A percentile compares a stretch with the other conserved stretches of the same genome.
These are phyloP conservation scores for Ariolimax columbianus DNA, from an alignment of 2,888 invertebrate species.

Conservation along the genomic window DNA sequence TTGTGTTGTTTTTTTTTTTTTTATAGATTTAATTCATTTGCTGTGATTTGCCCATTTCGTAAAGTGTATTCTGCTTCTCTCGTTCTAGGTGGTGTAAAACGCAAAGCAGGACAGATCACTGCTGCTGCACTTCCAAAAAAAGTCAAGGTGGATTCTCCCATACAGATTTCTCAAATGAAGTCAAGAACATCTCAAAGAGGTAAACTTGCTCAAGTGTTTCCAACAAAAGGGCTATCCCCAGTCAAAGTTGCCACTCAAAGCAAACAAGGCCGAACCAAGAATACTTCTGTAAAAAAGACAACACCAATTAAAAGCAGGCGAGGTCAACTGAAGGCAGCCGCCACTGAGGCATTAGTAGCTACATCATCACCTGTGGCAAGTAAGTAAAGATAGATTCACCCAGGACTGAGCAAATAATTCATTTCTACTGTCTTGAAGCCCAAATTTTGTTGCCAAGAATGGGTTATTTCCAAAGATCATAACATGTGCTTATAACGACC, in stretches of 20 bases:
- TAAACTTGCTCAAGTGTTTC: not conserved
- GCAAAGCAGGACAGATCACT: constrained; percentile 18
- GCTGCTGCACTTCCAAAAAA: not conserved
- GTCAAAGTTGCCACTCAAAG: not conserved
- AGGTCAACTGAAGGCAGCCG: not conserved
- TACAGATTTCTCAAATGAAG: not conserved
- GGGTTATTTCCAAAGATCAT: too few relatives aligned
- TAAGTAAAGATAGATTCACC: too few relatives aligned
- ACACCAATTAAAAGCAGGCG: not conserved
- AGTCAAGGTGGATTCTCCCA: not conserved
- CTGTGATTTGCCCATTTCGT: too few relatives aligned
- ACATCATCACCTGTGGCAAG: too few relatives aligned
- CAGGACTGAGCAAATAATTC: too few relatives aligned
- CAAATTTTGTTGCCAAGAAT: too few relatives aligned
- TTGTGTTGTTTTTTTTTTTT: too few relatives aligned
- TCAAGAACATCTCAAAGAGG: constrained; percentile 7
- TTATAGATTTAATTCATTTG: too few relatives aligned
- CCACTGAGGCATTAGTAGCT: not conserved
- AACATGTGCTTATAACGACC: too few relatives aligned
- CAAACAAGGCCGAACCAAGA: not conserved
- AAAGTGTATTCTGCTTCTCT: not conserved
- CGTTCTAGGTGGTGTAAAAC: constrained; percentile 32
- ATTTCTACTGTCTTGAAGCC: too few relatives aligned
- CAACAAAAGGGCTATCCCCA: not conserved
- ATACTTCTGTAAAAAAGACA: not conserved